Evolutionary conservation across 2,113 vertebrate genomes (phyloP).

Genomic region (Bufo bufo): DNA sequence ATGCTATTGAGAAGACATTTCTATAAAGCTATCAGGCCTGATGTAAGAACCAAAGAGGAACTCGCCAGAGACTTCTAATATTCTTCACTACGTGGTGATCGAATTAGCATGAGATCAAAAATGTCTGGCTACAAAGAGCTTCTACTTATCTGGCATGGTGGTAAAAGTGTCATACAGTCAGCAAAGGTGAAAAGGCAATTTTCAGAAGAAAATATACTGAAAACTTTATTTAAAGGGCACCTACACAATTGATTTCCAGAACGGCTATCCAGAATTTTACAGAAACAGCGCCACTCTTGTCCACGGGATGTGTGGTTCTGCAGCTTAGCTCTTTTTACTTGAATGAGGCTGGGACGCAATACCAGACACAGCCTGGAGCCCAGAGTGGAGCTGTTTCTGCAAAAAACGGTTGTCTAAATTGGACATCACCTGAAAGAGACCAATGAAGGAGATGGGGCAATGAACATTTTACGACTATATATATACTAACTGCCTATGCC

Average conservation of each 20-base stretch:
- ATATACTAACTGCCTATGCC: too few species aligned
- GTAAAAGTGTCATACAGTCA: background rate
- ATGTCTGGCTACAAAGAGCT: conserved; percentile 20
- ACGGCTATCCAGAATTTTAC: too few species aligned
- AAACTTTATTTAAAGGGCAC: background rate
- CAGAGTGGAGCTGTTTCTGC: too few species aligned
- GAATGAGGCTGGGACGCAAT: too few species aligned
- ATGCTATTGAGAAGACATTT: conserved; percentile 50
- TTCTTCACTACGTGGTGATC: background rate
- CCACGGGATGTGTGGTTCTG: too few species aligned
- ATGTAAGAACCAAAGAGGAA: conserved; percentile 35
- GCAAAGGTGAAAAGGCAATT: background rate
- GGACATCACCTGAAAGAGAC: too few species aligned
- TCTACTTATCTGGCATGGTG: conserved; percentile 7
- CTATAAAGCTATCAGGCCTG: conserved; percentile 24
- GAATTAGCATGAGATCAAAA: conserved; percentile 50
- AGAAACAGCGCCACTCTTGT: too few species aligned
- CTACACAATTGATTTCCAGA: background rate
- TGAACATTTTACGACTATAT: too few species aligned
- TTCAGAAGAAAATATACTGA: background rate
- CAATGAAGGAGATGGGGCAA: too few species aligned
- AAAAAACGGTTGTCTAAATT: too few species aligned
- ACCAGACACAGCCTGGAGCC: too few species aligned
- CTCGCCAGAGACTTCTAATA: conserved; percentile 26
- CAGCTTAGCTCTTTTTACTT: too few species aligned